phyloP scores from a whole-genome alignment of 1,140 invertebrate species.

The Lepidostoma basale region DNA sequence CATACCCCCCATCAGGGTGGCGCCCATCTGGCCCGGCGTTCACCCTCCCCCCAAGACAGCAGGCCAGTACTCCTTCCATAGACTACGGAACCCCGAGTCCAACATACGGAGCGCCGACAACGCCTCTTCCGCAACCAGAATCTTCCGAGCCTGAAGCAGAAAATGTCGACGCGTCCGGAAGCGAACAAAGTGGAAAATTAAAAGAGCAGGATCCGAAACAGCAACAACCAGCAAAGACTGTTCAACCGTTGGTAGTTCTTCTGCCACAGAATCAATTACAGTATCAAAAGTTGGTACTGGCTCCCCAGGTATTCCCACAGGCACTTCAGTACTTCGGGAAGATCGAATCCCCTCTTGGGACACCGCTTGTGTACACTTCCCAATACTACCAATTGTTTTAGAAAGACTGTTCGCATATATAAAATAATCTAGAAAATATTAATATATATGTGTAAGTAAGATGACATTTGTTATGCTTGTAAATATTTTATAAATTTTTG shows the following conservation, averaged over 20 bases:
- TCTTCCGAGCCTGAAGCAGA: not conserved
- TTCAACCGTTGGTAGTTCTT: not conserved
- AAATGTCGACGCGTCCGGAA: not conserved
- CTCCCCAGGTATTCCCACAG: conserved; percentile 14
- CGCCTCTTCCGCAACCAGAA: conserved; percentile 8
- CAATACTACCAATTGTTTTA: conserved; percentile 31
- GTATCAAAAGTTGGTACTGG: conserved; percentile 16
- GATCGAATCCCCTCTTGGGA: not conserved
- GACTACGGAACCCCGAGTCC: conserved; percentile 7
- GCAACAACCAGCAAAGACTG: not conserved
- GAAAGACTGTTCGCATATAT: not conserved
- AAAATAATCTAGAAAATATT: not conserved
- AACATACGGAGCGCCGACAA: conserved; percentile 11
- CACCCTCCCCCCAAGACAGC: conserved; percentile 30
- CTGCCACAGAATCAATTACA: not conserved
- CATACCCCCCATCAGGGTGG: conserved; percentile 41
- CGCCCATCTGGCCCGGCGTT: conserved; percentile 29
- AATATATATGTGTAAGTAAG: too few relatives aligned
- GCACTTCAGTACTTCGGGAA: conserved; percentile 27
- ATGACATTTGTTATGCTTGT: too few relatives aligned
- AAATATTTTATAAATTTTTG: too few relatives aligned
- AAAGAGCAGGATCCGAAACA: not conserved
- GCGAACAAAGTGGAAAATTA: not conserved
- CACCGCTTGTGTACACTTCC: conserved; percentile 24
- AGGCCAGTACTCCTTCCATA: not conserved